A percentile compares a stretch with the other conserved stretches of the same genome.
These are phyloP conservation scores for Contarinia nasturtii DNA, from an alignment of 1,140 invertebrate genomes.

Conservation along the genomic window DNA sequence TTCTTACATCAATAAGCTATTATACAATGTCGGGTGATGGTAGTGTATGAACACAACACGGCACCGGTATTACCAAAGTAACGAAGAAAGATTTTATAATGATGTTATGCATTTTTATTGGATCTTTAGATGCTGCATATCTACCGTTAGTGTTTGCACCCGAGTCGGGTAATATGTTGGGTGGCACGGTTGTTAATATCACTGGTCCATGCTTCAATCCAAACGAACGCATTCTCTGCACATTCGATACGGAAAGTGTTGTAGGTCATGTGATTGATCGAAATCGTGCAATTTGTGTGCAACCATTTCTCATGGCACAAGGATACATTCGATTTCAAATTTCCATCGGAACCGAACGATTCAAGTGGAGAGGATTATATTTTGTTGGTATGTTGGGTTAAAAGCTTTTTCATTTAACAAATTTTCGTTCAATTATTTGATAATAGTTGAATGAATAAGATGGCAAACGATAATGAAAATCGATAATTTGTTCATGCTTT, in stretches of 20 bases:
- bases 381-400: conserved; percentile 77
- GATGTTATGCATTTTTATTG: conserved; percentile 4
- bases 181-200: conserved; percentile 84
- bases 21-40: too few relatives aligned
- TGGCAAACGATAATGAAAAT: neutral
- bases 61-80: conserved; percentile 1
- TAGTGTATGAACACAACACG: too few relatives aligned
- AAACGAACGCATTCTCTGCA: conserved; percentile 53
- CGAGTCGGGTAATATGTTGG: conserved; percentile 87
- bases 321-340: conserved; percentile 80
- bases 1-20: too few relatives aligned
- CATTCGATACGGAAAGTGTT: conserved; percentile 61
- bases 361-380: conserved; percentile 81
- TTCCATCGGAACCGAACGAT: conserved; percentile 61
- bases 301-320: conserved; percentile 73
- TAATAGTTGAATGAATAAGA: too few relatives aligned
- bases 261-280: conserved; percentile 49
- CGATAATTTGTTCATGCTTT: conserved; percentile 7
- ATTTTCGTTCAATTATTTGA: neutral
- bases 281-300: conserved; percentile 75
- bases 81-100: conserved; percentile 3
- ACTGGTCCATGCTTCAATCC: conserved; percentile 78
- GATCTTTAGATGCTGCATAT: conserved; percentile 47
- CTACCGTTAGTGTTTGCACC: conserved; percentile 73
- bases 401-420: too few relatives aligned